These are phyloP conservation scores for Octopus sinensis DNA, from an alignment of 1,140 invertebrate species.

Conservation along the genomic window DNA sequence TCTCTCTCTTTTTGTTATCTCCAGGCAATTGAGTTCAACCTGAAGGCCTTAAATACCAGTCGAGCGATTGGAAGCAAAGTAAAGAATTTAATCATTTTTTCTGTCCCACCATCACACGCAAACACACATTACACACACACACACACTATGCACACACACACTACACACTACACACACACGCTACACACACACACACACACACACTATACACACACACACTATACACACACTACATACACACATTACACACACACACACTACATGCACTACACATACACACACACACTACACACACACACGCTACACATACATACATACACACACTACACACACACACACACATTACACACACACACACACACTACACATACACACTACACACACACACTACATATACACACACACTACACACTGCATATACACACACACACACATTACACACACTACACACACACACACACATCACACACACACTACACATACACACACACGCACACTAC, in stretches of 20 bases:
- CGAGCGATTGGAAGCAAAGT: constrained; percentile 46
- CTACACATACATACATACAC: not conserved
- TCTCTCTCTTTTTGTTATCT: constrained; percentile 14
- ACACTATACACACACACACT: not conserved
- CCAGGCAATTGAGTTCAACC: constrained; percentile 42
- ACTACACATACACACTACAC: not conserved
- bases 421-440: not conserved
- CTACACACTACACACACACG: not conserved
- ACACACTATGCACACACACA: not conserved
- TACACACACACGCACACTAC: not conserved
- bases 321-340: not conserved
- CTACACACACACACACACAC: constrained; percentile 1
- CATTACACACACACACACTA: too few species aligned
- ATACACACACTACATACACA: not conserved
- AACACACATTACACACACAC: not conserved
- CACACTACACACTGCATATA: not conserved
- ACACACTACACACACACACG: too few species aligned
- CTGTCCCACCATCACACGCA: not conserved
- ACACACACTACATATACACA: too few species aligned
- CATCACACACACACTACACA: not conserved
- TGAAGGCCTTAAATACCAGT: constrained; percentile 36
- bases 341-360: not conserved
- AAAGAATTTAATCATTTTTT: constrained; percentile 10
- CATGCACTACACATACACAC: too few species aligned
- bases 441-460: not conserved